Evolutionary conservation across 2,888 invertebrate genomes (phyloP), one percentile per base, ranked within the genome.

Genomic region (Cephus rjabovi): DNA sequence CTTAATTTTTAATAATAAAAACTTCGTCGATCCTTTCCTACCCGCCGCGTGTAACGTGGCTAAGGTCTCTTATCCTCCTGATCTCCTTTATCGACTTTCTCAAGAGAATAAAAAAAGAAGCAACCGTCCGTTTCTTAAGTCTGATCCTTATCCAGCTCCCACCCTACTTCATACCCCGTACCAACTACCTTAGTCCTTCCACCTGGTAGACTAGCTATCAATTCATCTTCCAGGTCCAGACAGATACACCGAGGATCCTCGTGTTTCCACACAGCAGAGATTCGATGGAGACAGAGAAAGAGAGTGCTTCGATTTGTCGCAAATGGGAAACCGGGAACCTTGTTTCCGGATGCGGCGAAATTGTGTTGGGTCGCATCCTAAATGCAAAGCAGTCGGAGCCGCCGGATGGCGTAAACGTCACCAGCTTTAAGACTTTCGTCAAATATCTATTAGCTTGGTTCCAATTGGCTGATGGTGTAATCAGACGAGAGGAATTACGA

Each of bases 361-460:
- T 56, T 56, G 56, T 23, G 23, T 56, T 23, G 56, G 23, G 9
- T 56, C 56, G 56, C 56, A 56, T 56, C 56, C 56, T 56, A 23
- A 56, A 56, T 15, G 23, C 23, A 23, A 56, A 56, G 56, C 23
- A 23, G 23, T 56, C 23, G 23, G 9, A 9, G 6, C 56, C 23
- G 56, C 56, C 56, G 56, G 23, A 9, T 56, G 56, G 1, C 23
- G 23, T 23, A 2, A 56, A 9, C 56, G 56, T 56, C 56, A 9
- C 2, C 23, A 2, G 40, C 81, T 84, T 79, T 76, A 79, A 83
- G 83, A 84, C 84, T 89, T 89, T 87, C 88, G 81, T 79, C 81
- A 79, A 76, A 37, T 79, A 83, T 83, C 83, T 84, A 84, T 80
- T 82, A 81, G 74, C 81, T 86, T 86, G 56, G 56, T 23, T 23